Evolutionary conservation across 92 coral and sea anemone species (phyloP), one percentile per base, ranked within the genome.

Genomic region (Hydrozoanthus gracilis): DNA sequence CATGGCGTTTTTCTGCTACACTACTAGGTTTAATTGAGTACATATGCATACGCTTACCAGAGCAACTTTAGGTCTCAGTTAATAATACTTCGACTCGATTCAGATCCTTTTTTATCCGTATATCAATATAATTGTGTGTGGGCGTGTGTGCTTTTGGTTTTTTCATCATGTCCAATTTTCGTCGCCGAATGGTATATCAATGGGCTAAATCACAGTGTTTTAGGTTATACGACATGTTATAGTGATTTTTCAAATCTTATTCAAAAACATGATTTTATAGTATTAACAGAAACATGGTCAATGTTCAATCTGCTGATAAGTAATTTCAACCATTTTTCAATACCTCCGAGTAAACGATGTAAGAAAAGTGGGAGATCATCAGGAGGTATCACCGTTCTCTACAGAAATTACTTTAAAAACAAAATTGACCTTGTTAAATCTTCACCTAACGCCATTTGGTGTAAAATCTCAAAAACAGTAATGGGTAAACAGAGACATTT

Each of bases 381-480:
- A 68, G 73, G 73, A 8, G 45, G 73, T 4, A 68, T 67, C 27
- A 67, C 72, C 4, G 8, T 67, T 8, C 12, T 67, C 10, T 67
- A 7, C 46, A 67, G 8, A 20, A 18, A 20, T 20, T 67, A 20
- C 72, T 67, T n/a, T 67, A 20, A 67, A 67, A 67, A 67, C 35
- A 67, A 67, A 20, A 67, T 67, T 18, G 45, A 67, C 18, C 72
- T 67, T 67, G 45, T 67, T 67, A 74, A 74, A 74, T 74, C 60
- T 74, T 74, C 78, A 15, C 54, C 78, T 13, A 74, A 74, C 54
- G 35, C 78, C 60, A 2, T 74, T 48, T 74, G 79, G 55, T 73
- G 79, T 50, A 74, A 74, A 74, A 48, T 74, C 3, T 74, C 79
- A 46, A 74, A 74, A 74, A 74, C 79, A 74, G 39, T 50, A 14